Base-by-base conservation (phyloP, 2,797 vertebrate species). In the Sparidentex hasta region DNA sequence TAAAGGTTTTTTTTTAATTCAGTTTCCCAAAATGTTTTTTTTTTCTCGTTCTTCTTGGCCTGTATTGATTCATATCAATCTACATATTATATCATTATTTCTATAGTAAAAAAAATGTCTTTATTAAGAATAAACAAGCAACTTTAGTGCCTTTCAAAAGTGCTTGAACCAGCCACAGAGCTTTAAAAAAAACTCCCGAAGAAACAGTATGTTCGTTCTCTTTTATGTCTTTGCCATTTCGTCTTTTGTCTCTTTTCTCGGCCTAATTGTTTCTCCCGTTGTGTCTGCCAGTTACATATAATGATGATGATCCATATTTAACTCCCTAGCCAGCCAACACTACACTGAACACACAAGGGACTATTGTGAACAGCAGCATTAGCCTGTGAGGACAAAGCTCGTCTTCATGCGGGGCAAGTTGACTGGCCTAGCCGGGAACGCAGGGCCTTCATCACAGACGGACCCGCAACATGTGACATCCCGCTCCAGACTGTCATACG, bases 281-380 rank as follows among this genome's bases (percentile, higher is more conserved):
- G 64, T 2, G 33, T 55, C 41, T 74, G 72, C 50, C 63, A 63
- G 65, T 59, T 48, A 62, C 67, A n/a, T 25, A 56, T 61, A 72
- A 84, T 76, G 76, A 83, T 69, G 47, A 80, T 65, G 33, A 71
- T 43, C 44, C 73, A 69, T 56, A 44, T 68, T 78, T 81, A 70
- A 78, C 67, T 78, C 47, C 21, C 38, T 18, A n/a, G 48, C 29
- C 46, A 51, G 51, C 21, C 57, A 17, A 47, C 54, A 62, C 38
- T 43, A 61, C 64, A 55, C 57, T 14, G 33, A 38, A 54, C 61
- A 76, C 50, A 78, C 43, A 58, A 57, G 18, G 3, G 29, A n/a
- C 59, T 56, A 29, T 63, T 74, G 51, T 78, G 2, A 76, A 74
- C 51, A 59, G 48, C 41, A 56, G n/a, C 12, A 0, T 71, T 25